Conservation (phyloP, 1,140 invertebrate genomes). For the Nymphalis io region DNA sequence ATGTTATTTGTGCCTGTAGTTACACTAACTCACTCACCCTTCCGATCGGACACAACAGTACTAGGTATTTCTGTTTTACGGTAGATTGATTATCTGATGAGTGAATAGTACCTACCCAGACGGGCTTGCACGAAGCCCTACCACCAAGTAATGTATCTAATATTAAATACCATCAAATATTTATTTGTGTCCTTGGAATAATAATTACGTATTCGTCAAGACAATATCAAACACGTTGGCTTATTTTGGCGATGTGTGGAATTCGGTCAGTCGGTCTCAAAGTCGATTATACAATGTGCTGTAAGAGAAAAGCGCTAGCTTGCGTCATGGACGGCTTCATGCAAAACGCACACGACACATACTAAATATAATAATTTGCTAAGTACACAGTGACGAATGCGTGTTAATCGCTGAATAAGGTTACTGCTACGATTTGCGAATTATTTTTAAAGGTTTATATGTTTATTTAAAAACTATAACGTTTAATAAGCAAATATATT, state of each 20-base stretch:
- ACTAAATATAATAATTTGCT: not conserved
- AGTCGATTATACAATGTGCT: slow-evolving; percentile 55
- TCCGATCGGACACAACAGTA: too few relatives aligned
- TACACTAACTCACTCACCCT: too few relatives aligned
- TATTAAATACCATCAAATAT: too few relatives aligned
- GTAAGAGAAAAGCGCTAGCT: slow-evolving; percentile 50
- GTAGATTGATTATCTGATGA: too few relatives aligned
- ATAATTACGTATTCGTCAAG: not conserved
- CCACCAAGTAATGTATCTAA: too few relatives aligned
- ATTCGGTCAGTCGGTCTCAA: slow-evolving; percentile 52
- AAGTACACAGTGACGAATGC: not conserved
- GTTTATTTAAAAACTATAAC: too few relatives aligned
- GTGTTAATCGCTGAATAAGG: not conserved
- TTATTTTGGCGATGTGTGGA: slow-evolving; percentile 21
- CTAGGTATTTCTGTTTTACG: too few relatives aligned
- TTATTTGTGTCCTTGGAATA: not conserved
- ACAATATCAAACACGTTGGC: not conserved
- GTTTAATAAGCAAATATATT: too few relatives aligned
- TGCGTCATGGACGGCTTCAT: slow-evolving; percentile 42
- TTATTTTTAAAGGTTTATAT: not conserved
- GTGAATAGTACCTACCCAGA: too few relatives aligned
- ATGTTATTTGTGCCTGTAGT: too few relatives aligned
- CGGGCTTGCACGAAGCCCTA: too few relatives aligned
- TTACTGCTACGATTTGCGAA: not conserved
- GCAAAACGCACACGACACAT: not conserved